Conservation (phyloP, 2,888 invertebrate genomes). For the Drosophila multiciliata region DNA sequence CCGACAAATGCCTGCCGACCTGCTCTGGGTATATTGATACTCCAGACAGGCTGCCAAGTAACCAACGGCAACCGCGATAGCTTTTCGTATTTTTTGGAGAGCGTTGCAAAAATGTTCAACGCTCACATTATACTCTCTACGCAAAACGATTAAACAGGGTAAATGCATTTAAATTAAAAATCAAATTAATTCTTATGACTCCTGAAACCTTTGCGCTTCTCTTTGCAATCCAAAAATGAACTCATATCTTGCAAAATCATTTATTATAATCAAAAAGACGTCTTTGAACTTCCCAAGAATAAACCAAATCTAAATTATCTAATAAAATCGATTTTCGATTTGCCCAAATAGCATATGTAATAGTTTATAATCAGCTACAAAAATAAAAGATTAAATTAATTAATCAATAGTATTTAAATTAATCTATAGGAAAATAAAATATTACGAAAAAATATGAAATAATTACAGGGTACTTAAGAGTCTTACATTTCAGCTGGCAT, state of each 20-base stretch:
- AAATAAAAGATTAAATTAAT: neutral
- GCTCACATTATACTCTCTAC: conserved; percentile 7
- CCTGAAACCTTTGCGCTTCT: neutral
- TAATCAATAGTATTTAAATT: neutral
- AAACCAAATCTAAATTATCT: neutral
- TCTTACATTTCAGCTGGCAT: neutral
- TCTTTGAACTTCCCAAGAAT: neutral
- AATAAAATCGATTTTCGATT: neutral
- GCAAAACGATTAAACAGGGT: neutral
- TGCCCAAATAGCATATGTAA: neutral
- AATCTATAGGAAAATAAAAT: neutral
- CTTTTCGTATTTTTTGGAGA: conserved; percentile 56
- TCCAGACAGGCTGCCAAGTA: conserved; percentile 46
- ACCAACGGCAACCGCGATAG: conserved; percentile 23
- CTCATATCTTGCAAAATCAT: neutral
- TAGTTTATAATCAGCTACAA: neutral
- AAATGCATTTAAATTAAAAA: neutral
- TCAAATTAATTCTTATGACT: neutral
- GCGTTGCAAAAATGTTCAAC: conserved; percentile 61
- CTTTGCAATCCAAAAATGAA: neutral
- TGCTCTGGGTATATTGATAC: conserved; percentile 51
- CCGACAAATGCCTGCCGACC: conserved; percentile 31
- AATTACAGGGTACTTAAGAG: conserved; percentile 3
- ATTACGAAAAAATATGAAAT: no score
- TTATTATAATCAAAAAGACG: neutral